Conservation (phyloP, 1,140 invertebrate genomes). For the Brachionus rubens region DNA sequence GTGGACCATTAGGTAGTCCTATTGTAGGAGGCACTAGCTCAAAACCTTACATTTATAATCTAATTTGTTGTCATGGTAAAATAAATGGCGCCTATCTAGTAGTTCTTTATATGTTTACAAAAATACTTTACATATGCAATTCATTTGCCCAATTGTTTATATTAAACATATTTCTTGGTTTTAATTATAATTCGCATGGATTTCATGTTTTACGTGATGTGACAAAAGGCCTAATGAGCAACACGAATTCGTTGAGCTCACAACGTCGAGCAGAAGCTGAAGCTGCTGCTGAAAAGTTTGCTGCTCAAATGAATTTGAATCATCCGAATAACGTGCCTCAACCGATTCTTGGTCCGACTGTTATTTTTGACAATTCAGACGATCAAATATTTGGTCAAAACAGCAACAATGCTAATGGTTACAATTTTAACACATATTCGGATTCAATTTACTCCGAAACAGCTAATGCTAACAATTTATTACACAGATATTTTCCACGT, state of each 20-base stretch:
- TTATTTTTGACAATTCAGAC: constrained; percentile 42
- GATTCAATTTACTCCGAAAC: constrained; percentile 38
- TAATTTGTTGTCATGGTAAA: constrained; percentile 53
- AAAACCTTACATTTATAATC: constrained; percentile 31
- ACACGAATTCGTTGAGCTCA: constrained; percentile 15
- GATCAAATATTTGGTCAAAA: not conserved
- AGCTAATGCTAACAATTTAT: not conserved
- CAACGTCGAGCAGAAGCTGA: constrained; percentile 24
- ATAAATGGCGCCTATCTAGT: constrained; percentile 61
- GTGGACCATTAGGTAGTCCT: constrained; percentile 8
- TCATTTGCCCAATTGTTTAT: constrained; percentile 63
- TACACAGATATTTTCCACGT: constrained; percentile 45
- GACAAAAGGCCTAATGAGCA: constrained; percentile 29
- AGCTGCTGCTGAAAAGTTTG: constrained; percentile 38
- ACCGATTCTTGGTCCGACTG: constrained; percentile 27
- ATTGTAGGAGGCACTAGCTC: constrained; percentile 36
- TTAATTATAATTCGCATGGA: constrained; percentile 52
- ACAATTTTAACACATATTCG: not conserved
- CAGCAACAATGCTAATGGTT: not conserved
- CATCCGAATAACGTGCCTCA: constrained; percentile 5
- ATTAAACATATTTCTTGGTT: constrained; percentile 62
- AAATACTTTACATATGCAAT: constrained; percentile 62
- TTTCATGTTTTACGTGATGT: constrained; percentile 31
- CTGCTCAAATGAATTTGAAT: constrained; percentile 8
- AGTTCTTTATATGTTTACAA: constrained; percentile 61